A percentile compares a stretch with the other conserved stretches of the same genome.
Conservation (phyloP, 2,888 invertebrate genomes). For the Lycia hirtaria region DNA sequence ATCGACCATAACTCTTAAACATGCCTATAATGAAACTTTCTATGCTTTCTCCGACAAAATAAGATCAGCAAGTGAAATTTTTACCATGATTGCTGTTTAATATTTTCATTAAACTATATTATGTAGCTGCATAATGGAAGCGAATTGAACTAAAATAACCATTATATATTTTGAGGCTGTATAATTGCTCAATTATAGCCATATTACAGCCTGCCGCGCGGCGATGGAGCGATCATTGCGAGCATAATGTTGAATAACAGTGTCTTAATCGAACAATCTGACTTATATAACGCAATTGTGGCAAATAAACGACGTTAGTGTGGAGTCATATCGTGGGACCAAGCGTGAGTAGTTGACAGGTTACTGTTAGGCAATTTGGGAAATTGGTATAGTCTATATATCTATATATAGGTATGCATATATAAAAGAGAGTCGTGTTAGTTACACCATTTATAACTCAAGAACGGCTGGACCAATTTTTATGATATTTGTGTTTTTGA, state of each 20-base stretch:
- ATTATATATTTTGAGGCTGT: constrained; percentile 33
- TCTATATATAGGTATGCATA: too few relatives aligned
- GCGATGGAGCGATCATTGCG: constrained; percentile 35
- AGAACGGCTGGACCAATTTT: too few relatives aligned
- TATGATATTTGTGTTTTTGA: too few relatives aligned
- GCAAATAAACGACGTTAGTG: constrained; percentile 26
- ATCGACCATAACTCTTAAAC: neutral
- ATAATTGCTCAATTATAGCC: constrained; percentile 45
- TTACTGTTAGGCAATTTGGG: constrained; percentile 8
- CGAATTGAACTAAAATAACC: constrained; percentile 10
- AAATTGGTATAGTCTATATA: neutral
- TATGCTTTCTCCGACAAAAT: constrained; percentile 20
- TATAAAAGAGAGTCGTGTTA: too few relatives aligned
- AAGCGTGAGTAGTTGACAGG: constrained; percentile 15
- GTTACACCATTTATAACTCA: too few relatives aligned
- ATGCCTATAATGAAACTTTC: constrained; percentile 12
- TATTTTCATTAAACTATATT: constrained; percentile 19
- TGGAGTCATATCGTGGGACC: constrained; percentile 31
- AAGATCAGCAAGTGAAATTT: constrained; percentile 18
- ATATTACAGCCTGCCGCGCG: constrained; percentile 39
- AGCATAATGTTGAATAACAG: constrained; percentile 43
- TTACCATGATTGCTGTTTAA: constrained; percentile 9
- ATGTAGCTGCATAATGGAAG: constrained; percentile 7
- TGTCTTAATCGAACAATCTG: constrained; percentile 53
- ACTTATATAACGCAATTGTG: constrained; percentile 42